These are phyloP conservation scores for Mormyrops boulengeri DNA, from an alignment of 2,797 vertebrate species.

Conservation along the genomic window DNA sequence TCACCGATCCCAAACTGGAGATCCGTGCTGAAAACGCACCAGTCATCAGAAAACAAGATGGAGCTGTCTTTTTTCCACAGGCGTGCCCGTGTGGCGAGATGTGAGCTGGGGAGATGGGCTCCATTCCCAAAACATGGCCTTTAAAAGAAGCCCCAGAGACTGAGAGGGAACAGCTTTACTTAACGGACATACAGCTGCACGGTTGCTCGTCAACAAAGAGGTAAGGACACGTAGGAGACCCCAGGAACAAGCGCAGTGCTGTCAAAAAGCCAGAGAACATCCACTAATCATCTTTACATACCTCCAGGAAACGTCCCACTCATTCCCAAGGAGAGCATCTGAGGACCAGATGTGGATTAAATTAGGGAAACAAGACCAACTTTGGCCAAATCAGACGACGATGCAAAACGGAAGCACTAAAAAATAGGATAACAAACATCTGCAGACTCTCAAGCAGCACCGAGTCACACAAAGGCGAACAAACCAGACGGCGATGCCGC, in stretches of 20 bases:
- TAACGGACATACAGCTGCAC: not conserved
- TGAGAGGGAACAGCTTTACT: not conserved
- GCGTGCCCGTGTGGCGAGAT: not conserved
- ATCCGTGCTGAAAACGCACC: slow-evolving; percentile 22
- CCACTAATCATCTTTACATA: not conserved
- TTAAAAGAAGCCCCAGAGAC: not conserved
- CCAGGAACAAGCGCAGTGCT: not conserved
- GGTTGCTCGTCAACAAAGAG: not conserved
- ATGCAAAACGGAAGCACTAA: not conserved
- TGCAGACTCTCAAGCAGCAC: not conserved
- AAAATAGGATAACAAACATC: not conserved
- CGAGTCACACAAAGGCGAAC: not conserved
- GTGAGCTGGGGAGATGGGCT: not conserved
- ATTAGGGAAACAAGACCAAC: not conserved
- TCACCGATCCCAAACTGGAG: slow-evolving; percentile 19
- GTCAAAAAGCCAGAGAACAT: not conserved
- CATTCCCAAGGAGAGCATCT: not conserved
- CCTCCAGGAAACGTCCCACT: not conserved
- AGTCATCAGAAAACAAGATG: slow-evolving; percentile 51
- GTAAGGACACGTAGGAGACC: not conserved
- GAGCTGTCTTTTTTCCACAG: slow-evolving; percentile 24
- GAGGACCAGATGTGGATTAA: not conserved
- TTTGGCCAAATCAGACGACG: not conserved
- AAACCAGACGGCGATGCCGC: not conserved
- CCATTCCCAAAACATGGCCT: not conserved